phyloP scores from a whole-genome alignment of 2,888 invertebrate species.

The Aelia acuminata region DNA sequence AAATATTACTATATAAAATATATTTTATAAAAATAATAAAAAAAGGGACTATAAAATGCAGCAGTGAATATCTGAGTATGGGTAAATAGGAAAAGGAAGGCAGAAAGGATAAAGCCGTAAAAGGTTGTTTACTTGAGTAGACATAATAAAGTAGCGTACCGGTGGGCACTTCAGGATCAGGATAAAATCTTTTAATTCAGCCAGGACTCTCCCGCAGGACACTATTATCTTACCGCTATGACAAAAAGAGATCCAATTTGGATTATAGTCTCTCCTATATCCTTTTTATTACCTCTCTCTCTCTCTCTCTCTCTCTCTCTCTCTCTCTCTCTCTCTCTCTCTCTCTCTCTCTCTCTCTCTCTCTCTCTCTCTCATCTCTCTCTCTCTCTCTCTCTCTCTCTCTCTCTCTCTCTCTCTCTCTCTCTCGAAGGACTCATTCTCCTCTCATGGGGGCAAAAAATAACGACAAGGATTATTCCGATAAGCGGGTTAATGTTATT shows the following conservation, averaged over 20 bases:
- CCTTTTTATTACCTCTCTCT: slow-evolving; percentile 36
- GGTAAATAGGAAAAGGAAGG: slow-evolving; percentile 9
- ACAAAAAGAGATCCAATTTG: slow-evolving; percentile 48
- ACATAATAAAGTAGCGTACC: not conserved
- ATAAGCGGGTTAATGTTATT: slow-evolving; percentile 44
- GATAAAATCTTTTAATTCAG: slow-evolving; percentile 50
- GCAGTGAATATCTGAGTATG: not conserved
- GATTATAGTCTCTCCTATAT: slow-evolving; percentile 14
- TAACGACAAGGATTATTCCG: slow-evolving; percentile 33
- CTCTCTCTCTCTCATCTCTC: no score
- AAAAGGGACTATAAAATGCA: not conserved
- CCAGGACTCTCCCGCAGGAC: not conserved
- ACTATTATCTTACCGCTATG: slow-evolving; percentile 37
- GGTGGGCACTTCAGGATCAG: not conserved
- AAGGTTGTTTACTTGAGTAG: slow-evolving; percentile 9
- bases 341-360: no score
- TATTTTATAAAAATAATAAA: not conserved
- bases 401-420: no score
- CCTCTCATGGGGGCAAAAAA: not conserved
- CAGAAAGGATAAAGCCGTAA: slow-evolving; percentile 20
- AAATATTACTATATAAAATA: not conserved
- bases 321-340: no score
- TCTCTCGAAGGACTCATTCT: no score
- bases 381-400: no score
- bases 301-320: no score